Conservation (phyloP, 2,888 invertebrate species). For the Eretmocerus hayati region DNA sequence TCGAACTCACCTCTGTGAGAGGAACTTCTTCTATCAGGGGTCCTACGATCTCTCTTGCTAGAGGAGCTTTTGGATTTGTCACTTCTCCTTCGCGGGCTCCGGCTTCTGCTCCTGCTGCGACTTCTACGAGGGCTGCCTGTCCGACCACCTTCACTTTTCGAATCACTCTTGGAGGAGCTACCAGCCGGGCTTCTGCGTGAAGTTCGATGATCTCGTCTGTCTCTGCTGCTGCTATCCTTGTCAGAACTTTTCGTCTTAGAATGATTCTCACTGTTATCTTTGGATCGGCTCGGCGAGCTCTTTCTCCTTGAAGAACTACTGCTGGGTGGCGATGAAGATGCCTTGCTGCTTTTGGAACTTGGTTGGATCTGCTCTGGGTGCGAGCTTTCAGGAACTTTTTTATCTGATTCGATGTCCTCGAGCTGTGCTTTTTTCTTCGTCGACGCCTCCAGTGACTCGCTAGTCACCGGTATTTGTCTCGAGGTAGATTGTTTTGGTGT, state of each 20-base stretch:
- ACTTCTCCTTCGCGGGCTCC: slow-evolving; percentile 35
- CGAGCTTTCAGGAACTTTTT: not conserved
- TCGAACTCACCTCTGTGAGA: slow-evolving; percentile 16
- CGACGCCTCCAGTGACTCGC: slow-evolving; percentile 16
- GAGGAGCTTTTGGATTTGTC: slow-evolving; percentile 28
- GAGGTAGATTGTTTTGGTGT: slow-evolving; percentile 20
- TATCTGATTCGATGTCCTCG: slow-evolving; percentile 20
- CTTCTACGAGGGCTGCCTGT: slow-evolving; percentile 37
- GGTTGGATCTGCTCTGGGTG: slow-evolving; percentile 3
- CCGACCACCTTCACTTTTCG: slow-evolving; percentile 13
- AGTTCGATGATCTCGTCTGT: slow-evolving; percentile 21
- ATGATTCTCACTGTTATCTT: slow-evolving; percentile 27
- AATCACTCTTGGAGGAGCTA: slow-evolving; percentile 11
- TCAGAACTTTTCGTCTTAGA: slow-evolving; percentile 20
- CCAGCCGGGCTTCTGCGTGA: slow-evolving; percentile 12
- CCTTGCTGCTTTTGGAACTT: not conserved
- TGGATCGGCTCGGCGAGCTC: slow-evolving; percentile 32
- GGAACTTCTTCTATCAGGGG: slow-evolving; percentile 28
- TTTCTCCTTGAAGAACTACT: slow-evolving; percentile 29
- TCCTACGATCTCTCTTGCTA: slow-evolving; percentile 37
- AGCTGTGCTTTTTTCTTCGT: slow-evolving; percentile 26
- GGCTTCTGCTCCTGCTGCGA: slow-evolving; percentile 38
- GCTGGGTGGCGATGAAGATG: slow-evolving; percentile 20
- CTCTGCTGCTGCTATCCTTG: slow-evolving; percentile 11
- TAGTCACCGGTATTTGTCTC: slow-evolving; percentile 1